phyloP scores from a whole-genome alignment of 2,888 invertebrate species.

The Drosophila seclusa region DNA sequence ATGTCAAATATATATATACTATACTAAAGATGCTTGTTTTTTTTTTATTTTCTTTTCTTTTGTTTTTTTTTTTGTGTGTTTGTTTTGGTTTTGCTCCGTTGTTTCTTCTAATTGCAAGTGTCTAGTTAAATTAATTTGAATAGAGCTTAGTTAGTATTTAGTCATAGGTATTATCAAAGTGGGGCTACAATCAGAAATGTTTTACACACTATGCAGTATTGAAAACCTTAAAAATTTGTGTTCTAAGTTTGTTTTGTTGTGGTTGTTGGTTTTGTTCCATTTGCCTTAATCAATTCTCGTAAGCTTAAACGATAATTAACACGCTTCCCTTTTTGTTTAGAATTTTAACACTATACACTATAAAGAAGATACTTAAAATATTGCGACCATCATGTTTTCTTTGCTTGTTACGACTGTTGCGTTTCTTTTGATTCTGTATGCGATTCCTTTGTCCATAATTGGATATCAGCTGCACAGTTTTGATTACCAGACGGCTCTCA shows the following conservation, averaged over 20 bases:
- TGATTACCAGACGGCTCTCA: constrained; percentile 40
- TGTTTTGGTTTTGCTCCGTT: constrained; percentile 73
- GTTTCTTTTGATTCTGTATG: constrained; percentile 56
- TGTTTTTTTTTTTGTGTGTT: constrained; percentile 10
- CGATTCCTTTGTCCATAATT: constrained; percentile 49
- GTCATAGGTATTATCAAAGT: constrained; percentile 53
- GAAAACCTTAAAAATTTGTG: constrained; percentile 76
- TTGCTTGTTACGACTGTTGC: constrained; percentile 62
- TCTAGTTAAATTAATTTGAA: constrained; percentile 59
- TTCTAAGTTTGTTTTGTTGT: constrained; percentile 52
- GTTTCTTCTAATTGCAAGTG: constrained; percentile 57
- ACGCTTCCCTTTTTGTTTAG: constrained; percentile 53
- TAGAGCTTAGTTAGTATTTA: constrained; percentile 64
- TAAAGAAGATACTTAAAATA: constrained; percentile 79
- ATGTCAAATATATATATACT: constrained; percentile 38
- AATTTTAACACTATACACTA: constrained; percentile 81
- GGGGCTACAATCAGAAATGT: constrained; percentile 56
- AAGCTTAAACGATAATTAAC: constrained; percentile 75
- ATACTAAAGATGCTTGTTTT: constrained; percentile 46
- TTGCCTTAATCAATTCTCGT: constrained; percentile 69
- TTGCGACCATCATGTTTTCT: constrained; percentile 79
- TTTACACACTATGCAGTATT: constrained; percentile 45
- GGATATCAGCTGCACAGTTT: constrained; percentile 30
- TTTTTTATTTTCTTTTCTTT: neutral
- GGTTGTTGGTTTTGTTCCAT: constrained; percentile 63